These are phyloP conservation scores for Pseudorasbora parva DNA, from an alignment of 2,113 vertebrate species.

Conservation along the genomic window DNA sequence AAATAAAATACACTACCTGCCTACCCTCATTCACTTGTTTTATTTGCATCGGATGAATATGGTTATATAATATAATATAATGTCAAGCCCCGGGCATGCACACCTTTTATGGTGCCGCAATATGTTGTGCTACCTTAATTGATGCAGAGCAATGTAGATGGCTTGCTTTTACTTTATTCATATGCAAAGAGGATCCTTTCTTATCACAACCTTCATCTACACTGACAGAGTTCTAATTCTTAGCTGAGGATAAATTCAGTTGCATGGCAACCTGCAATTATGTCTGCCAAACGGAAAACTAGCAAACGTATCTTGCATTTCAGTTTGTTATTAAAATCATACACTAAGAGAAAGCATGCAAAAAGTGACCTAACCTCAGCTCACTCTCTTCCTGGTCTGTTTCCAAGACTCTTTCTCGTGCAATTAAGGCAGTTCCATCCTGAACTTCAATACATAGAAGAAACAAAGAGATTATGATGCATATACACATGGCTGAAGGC, in stretches of 20 bases:
- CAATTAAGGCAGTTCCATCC: background rate
- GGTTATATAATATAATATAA: too few species aligned
- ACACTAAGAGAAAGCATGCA: background rate
- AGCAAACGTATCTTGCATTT: slow-evolving; percentile 51
- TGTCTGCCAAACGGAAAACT: slow-evolving; percentile 65
- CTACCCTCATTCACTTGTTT: too few species aligned
- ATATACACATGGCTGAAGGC: background rate
- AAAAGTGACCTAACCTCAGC: background rate
- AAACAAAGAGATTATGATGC: background rate
- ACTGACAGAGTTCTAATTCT: slow-evolving; percentile 68
- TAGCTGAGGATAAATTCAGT: slow-evolving; percentile 67
- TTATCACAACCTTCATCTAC: slow-evolving; percentile 65
- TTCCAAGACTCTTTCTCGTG: background rate
- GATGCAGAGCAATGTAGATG: slow-evolving; percentile 45
- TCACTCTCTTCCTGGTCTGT: background rate
- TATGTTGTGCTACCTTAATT: slow-evolving; percentile 43
- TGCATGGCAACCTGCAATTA: slow-evolving; percentile 78
- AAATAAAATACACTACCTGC: too few species aligned
- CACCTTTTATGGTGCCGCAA: background rate
- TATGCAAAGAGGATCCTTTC: slow-evolving; percentile 67
- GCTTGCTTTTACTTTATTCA: slow-evolving; percentile 58
- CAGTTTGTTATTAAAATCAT: slow-evolving; percentile 5
- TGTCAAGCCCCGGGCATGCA: too few species aligned
- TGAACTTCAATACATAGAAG: background rate
- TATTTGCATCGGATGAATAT: too few species aligned